These are phyloP conservation scores for Cynocephalus volans DNA, from an alignment of 2,113 vertebrate species.

Conservation along the genomic window DNA sequence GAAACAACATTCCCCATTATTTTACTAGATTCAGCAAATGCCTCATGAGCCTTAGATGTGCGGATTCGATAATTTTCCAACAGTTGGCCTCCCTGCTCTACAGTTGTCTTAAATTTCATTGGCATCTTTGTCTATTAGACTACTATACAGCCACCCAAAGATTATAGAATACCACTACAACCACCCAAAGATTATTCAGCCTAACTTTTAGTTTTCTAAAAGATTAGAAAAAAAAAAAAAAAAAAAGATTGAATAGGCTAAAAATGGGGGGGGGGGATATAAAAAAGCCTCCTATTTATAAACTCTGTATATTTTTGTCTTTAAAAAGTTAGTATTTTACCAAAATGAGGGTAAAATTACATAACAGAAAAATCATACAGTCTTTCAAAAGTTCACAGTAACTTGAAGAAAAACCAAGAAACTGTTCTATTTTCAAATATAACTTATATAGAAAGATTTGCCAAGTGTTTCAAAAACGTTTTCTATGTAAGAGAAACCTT, in stretches of 20 bases:
- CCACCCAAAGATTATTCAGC: neutral
- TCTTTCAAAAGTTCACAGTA: conserved; percentile 53
- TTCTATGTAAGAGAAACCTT: conserved; percentile 79
- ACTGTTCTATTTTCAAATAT: conserved; percentile 67
- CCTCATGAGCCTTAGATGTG: neutral
- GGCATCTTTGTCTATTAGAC: neutral
- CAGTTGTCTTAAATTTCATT: neutral
- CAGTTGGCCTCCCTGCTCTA: neutral
- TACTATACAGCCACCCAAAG: neutral
- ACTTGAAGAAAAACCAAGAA: conserved; percentile 61
- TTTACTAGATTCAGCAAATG: neutral
- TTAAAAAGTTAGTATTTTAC: conserved; percentile 63
- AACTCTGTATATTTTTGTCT: neutral
- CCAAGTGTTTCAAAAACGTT: conserved; percentile 77
- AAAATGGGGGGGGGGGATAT: neutral
- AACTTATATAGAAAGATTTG: conserved; percentile 70
- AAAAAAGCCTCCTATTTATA: conserved; percentile 51
- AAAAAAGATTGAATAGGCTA: conserved; percentile 9
- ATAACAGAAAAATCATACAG: neutral
- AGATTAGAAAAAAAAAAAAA: neutral
- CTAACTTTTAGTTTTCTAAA: conserved; percentile 57
- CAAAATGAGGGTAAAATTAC: conserved; percentile 51
- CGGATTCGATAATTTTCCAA: neutral
- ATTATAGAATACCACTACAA: neutral
- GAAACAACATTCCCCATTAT: neutral